Conservation (phyloP, 2,797 vertebrate species). For the Thripadectes ignobilis region DNA sequence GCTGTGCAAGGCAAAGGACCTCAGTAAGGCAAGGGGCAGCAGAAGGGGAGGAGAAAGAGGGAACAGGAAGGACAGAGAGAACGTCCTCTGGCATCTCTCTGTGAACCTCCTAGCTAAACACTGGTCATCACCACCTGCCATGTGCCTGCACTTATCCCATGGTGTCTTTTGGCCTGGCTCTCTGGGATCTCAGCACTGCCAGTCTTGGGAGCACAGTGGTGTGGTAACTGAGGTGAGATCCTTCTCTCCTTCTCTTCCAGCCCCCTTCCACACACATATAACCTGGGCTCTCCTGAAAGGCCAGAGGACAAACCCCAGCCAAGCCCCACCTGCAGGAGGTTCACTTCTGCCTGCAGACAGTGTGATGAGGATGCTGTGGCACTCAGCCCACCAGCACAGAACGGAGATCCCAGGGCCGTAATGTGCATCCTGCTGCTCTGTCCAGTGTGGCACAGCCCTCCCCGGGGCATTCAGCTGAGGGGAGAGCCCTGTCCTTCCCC, state of each 20-base stretch:
- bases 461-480: background rate
- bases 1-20: background rate
- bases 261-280: accelerated
- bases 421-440: accelerated
- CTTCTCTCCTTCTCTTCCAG: background rate
- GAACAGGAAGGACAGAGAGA: background rate
- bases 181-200: background rate
- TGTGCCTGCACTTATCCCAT: background rate
- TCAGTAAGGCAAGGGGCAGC: background rate
- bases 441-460: background rate
- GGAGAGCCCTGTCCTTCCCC: background rate
- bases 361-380: background rate
- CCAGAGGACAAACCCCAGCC: background rate
- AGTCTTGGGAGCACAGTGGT: background rate
- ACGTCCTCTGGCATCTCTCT: background rate
- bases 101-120: background rate
- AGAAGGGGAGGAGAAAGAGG: background rate
- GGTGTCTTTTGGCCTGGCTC: background rate
- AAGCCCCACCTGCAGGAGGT: accelerated
- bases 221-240: background rate
- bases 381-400: background rate
- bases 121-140: background rate
- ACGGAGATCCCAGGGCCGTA: background rate
- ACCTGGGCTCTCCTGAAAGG: background rate
- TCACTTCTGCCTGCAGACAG: background rate